These are phyloP conservation scores for Myiagra hebetior DNA, from an alignment of 2,113 vertebrate species.

Conservation along the genomic window DNA sequence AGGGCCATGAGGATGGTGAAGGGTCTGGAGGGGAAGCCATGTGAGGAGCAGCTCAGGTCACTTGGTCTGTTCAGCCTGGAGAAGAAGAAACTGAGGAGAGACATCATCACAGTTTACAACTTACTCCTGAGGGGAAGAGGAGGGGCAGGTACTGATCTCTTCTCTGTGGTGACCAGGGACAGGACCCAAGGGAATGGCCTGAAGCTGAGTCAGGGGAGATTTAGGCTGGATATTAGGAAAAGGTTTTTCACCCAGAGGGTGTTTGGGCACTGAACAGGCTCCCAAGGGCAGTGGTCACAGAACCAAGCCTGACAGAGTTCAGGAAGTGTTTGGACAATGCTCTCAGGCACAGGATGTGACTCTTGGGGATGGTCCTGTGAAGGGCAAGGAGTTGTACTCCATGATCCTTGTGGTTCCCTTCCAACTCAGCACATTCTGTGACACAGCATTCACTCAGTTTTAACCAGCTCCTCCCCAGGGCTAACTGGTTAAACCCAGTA, in stretches of 20 bases:
- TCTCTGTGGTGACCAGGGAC: fast-evolving
- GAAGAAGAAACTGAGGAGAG: background rate
- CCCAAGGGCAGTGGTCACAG: background rate
- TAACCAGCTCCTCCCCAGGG: background rate
- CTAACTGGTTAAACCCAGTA: background rate
- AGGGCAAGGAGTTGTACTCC: background rate
- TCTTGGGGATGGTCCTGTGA: background rate
- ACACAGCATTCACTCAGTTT: background rate
- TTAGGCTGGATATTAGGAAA: background rate
- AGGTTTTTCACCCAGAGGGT: background rate
- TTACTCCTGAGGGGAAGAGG: fast-evolving
- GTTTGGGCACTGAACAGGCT: background rate
- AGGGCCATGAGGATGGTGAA: background rate
- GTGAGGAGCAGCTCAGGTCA: background rate
- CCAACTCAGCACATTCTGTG: background rate
- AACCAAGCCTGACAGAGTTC: background rate
- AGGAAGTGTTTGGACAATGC: background rate
- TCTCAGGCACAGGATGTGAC: background rate
- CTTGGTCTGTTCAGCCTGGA: background rate
- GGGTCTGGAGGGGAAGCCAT: fast-evolving
- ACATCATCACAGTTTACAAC: background rate
- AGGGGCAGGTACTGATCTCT: background rate
- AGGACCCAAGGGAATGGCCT: fast-evolving
- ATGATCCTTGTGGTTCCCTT: background rate
- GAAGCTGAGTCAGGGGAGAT: background rate